A percentile compares a stretch with the other conserved stretches of the same genome.
Conservation (phyloP, 2,797 vertebrate species). For the Ctenochaetus hawaiiensis region DNA sequence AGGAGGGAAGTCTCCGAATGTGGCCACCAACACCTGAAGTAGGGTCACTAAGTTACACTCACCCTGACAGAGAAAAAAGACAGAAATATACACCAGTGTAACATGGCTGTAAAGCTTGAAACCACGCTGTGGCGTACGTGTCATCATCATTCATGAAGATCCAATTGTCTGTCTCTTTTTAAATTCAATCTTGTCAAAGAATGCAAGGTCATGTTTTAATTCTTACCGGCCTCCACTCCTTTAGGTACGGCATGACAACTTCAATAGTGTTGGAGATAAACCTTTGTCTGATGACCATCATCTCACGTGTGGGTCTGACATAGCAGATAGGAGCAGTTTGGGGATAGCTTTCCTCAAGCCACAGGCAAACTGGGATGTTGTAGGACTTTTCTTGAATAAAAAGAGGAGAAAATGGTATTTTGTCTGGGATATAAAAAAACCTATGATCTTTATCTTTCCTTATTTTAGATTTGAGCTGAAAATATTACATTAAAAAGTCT, state of each 20-base stretch:
- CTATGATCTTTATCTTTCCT: background rate
- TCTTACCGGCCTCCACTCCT: slow-evolving; percentile 80
- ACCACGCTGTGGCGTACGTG: background rate
- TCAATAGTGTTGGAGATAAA: slow-evolving; percentile 84
- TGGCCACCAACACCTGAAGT: slow-evolving; percentile 91
- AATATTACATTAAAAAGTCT: background rate
- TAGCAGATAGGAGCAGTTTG: slow-evolving; percentile 93
- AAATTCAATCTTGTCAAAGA: background rate
- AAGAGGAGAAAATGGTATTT: background rate
- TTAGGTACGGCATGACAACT: slow-evolving; percentile 77
- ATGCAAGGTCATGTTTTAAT: background rate
- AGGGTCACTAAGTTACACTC: slow-evolving; percentile 91
- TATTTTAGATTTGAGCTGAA: background rate
- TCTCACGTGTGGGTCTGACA: slow-evolving; percentile 91
- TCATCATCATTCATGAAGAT: background rate
- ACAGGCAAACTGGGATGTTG: slow-evolving; percentile 92
- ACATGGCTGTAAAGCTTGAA: background rate
- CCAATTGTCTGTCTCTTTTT: background rate
- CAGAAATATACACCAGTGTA: background rate
- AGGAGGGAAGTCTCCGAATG: slow-evolving; percentile 91
- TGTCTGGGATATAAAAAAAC: background rate
- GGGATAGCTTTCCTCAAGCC: slow-evolving; percentile 93
- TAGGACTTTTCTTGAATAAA: slow-evolving; percentile 84
- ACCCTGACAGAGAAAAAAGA: slow-evolving; percentile 76
- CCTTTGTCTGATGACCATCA: slow-evolving; percentile 89